Evolutionary conservation across 2,888 invertebrate species (phyloP).

Genomic region (Rhogogaster chlorosoma): DNA sequence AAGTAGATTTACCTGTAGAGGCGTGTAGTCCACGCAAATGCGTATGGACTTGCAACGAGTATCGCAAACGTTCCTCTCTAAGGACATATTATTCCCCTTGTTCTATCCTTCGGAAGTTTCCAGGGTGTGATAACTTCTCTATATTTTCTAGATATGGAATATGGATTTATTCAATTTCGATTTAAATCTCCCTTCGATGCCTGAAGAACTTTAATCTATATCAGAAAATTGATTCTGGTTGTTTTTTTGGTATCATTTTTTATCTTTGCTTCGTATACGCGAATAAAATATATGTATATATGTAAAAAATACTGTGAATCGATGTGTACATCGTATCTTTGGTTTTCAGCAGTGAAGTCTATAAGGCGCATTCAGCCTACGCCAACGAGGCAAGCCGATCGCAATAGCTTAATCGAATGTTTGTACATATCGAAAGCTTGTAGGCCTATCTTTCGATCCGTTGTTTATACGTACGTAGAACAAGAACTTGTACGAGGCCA

Average conservation of each 20-base stretch:
- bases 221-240: background rate
- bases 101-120: conserved; percentile 1
- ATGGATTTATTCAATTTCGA: background rate
- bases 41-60: background rate
- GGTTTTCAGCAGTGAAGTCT: background rate
- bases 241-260: background rate
- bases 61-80: background rate
- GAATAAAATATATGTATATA: too few species aligned
- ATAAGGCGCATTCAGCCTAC: conserved; percentile 19
- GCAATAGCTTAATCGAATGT: conserved; percentile 66
- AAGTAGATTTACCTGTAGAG: background rate
- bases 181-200: background rate
- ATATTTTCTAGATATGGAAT: background rate
- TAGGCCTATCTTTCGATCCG: conserved; percentile 62
- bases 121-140: background rate
- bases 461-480: conserved; percentile 59
- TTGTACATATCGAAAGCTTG: conserved; percentile 58
- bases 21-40: background rate
- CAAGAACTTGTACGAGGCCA: background rate
- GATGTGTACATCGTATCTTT: background rate
- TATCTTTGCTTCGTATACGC: background rate
- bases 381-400: conserved; percentile 15
- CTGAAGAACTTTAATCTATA: background rate
- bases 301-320: background rate
- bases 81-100: background rate